phyloP scores from a whole-genome alignment of 2,888 invertebrate genomes.

The Spilosoma lubricipeda region DNA sequence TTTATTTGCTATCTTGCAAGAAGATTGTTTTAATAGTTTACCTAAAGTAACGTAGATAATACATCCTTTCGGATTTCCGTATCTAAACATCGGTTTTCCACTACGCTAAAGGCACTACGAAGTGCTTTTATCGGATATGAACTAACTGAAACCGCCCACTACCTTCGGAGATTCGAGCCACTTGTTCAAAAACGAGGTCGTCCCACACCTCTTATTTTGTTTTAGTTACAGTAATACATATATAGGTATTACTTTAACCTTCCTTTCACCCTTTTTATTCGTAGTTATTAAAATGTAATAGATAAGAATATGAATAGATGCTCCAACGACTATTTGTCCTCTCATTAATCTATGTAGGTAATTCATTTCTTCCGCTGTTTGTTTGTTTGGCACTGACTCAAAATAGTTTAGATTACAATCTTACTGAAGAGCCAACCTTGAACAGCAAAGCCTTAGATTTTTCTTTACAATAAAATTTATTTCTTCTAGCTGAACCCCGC shows the following conservation, averaged over 20 bases:
- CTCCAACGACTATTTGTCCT: background rate
- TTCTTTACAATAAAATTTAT: no score
- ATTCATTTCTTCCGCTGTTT: background rate
- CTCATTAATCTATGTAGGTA: background rate
- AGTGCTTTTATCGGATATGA: background rate
- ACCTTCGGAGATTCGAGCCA: background rate
- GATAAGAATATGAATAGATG: background rate
- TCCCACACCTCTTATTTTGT: background rate
- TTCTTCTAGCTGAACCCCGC: no score
- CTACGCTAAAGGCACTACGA: background rate
- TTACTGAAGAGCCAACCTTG: background rate
- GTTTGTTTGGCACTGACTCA: background rate
- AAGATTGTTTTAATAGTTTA: no score
- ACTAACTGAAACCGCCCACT: background rate
- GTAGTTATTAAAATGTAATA: background rate
- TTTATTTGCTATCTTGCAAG: background rate
- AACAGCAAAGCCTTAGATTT: background rate
- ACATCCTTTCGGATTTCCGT: background rate
- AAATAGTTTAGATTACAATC: background rate
- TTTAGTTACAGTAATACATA: no score
- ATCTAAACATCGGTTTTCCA: background rate
- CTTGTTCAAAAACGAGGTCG: background rate
- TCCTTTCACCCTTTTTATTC: background rate
- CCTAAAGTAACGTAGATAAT: background rate
- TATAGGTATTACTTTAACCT: background rate